Percentiles rank a stretch among this genome's conserved stretches.
Conservation (phyloP, 1,140 invertebrate species). For the Leptinotarsa undecemlineata region DNA sequence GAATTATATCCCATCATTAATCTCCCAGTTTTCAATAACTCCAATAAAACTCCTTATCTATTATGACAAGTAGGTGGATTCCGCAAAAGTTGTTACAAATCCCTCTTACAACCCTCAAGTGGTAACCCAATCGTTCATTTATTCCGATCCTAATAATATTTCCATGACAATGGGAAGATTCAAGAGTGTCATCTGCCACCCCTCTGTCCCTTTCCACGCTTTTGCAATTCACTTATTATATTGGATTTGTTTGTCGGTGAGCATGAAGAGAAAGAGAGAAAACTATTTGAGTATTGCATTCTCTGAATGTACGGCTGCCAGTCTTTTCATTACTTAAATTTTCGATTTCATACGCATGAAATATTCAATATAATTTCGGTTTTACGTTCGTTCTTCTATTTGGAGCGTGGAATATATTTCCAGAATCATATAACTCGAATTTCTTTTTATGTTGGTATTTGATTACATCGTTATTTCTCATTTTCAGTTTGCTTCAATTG, state of each 20-base stretch:
- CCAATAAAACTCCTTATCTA: neutral
- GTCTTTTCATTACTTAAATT: neutral
- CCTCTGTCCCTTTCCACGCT: slow-evolving; percentile 12
- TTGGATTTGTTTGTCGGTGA: slow-evolving; percentile 16
- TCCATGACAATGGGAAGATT: slow-evolving; percentile 26
- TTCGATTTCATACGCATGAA: neutral
- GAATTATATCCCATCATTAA: neutral
- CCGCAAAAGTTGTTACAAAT: slow-evolving; percentile 16
- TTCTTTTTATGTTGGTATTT: too few relatives aligned
- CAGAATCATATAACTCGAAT: too few relatives aligned
- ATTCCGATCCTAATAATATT: slow-evolving; percentile 23
- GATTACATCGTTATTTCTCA: too few relatives aligned
- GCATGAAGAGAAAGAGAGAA: neutral
- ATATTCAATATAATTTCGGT: neutral
- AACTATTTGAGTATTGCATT: neutral
- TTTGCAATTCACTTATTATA: slow-evolving; percentile 24
- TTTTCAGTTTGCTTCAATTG: too few relatives aligned
- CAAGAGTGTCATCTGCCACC: slow-evolving; percentile 17
- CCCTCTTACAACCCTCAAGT: slow-evolving; percentile 17
- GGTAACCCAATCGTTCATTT: slow-evolving; percentile 20
- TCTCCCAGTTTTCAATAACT: slow-evolving; percentile 2
- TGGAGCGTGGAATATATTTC: too few relatives aligned
- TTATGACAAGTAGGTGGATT: slow-evolving; percentile 22
- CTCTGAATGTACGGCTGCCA: neutral
- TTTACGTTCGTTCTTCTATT: too few relatives aligned